Evolutionary conservation across 2,797 vertebrate species (phyloP).

Genomic region (Siniperca undulata): DNA sequence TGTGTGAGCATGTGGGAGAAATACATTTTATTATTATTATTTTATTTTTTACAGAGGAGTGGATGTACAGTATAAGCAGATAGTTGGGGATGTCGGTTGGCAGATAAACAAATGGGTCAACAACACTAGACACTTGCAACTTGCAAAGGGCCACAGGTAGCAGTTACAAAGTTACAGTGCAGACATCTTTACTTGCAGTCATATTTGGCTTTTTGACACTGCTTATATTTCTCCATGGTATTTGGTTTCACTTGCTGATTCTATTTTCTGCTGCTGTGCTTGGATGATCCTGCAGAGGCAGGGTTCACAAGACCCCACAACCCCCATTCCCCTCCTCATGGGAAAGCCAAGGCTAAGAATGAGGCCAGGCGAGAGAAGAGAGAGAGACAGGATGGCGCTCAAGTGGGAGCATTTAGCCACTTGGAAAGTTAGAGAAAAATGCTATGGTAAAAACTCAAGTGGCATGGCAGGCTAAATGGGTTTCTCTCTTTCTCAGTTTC

Average conservation of each 20-base stretch:
- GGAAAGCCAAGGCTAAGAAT: constrained; percentile 47
- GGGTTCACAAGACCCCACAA: constrained; percentile 48
- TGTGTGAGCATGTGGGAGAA: neutral
- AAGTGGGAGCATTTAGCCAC: constrained; percentile 78
- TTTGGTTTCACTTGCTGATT: constrained; percentile 54
- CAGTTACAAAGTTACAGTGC: constrained; percentile 21
- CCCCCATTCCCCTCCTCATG: constrained; percentile 44
- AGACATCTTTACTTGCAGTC: constrained; percentile 19
- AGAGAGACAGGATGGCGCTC: constrained; percentile 54
- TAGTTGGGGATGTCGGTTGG: constrained; percentile 9
- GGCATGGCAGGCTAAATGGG: constrained; percentile 69
- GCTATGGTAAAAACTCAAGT: constrained; percentile 73
- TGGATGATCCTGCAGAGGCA: constrained; percentile 52
- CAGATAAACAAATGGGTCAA: constrained; percentile 5
- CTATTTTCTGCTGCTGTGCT: constrained; percentile 62
- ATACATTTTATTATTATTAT: neutral
- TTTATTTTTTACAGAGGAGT: neutral
- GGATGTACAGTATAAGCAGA: neutral
- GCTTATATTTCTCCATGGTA: constrained; percentile 29
- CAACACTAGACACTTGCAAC: neutral
- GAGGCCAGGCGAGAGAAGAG: constrained; percentile 46
- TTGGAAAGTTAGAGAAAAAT: constrained; percentile 68
- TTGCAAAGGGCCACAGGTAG: constrained; percentile 21
- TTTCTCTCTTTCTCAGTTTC: constrained; percentile 77
- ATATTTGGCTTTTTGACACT: constrained; percentile 24